Conservation (phyloP, 2,888 invertebrate species). For the Yponomeuta malinellus region DNA sequence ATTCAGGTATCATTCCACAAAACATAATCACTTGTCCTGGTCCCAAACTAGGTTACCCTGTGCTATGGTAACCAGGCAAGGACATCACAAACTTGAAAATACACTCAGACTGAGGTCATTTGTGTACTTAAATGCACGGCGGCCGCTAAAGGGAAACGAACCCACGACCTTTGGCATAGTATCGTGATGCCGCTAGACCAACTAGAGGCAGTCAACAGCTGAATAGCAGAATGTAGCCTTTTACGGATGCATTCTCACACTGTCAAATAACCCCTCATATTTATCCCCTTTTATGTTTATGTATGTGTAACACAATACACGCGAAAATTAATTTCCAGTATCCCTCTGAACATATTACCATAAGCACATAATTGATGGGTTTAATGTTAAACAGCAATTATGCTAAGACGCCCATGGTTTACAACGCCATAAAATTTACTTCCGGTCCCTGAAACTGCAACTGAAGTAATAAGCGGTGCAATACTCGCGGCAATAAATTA, state of each 20-base stretch:
- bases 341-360: conserved; percentile 36
- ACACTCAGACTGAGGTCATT: too few relatives aligned
- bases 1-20: conserved; percentile 43
- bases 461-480: conserved; percentile 71
- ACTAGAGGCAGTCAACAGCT: too few relatives aligned
- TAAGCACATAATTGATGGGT: conserved; percentile 67
- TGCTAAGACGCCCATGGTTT: conserved; percentile 69
- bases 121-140: too few relatives aligned
- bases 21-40: too few relatives aligned
- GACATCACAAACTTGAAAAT: too few relatives aligned
- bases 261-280: not conserved
- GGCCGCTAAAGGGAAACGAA: too few relatives aligned
- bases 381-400: conserved; percentile 70
- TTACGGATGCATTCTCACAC: not conserved
- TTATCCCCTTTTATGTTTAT: not conserved
- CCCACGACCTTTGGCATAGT: too few relatives aligned
- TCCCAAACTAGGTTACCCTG: too few relatives aligned
- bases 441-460: conserved; percentile 64
- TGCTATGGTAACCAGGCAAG: too few relatives aligned
- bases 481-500: conserved; percentile 66
- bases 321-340: conserved; percentile 12
- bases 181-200: too few relatives aligned
- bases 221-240: conserved; percentile 28
- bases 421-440: conserved; percentile 68
- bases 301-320: not conserved